Conservation (phyloP, 2,888 invertebrate species). For the Drosophila acutilabella region DNA sequence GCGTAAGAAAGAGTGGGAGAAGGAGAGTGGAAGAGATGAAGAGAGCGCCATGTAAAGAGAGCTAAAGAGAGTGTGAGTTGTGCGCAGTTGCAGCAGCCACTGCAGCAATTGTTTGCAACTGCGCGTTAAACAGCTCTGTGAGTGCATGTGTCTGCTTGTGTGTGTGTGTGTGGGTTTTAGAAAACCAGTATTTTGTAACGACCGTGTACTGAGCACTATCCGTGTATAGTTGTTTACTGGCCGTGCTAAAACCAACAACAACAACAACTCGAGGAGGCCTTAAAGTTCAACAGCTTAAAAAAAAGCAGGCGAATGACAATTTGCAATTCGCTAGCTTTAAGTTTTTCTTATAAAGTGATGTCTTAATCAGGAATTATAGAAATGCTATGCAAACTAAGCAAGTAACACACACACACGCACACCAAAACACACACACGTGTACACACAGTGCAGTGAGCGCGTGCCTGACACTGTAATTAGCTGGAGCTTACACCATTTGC, state of each 20-base stretch:
- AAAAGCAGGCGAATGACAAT: constrained; percentile 45
- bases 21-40: neutral
- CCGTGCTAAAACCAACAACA: constrained; percentile 47
- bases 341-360: constrained; percentile 53
- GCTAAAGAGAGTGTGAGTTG: constrained; percentile 9
- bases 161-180: constrained; percentile 60
- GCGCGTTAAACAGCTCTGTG: constrained; percentile 12
- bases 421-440: constrained; percentile 20
- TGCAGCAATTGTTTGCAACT: constrained; percentile 50
- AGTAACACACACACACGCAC: constrained; percentile 27
- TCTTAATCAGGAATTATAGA: constrained; percentile 72
- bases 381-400: constrained; percentile 65
- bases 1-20: neutral
- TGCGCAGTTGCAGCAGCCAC: constrained; percentile 66
- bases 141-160: constrained; percentile 20
- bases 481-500: constrained; percentile 66
- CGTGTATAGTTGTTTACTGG: constrained; percentile 27
- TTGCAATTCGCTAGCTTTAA: constrained; percentile 33
- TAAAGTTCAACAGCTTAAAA: constrained; percentile 68
- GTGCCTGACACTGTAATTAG: constrained; percentile 79
- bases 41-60: constrained; percentile 4
- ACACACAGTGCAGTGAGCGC: constrained; percentile 56
- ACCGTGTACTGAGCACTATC: constrained; percentile 32
- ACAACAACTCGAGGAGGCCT: constrained; percentile 41
- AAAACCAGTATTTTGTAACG: constrained; percentile 74